Base-by-base conservation (phyloP, 64 coral and sea anemone genomes). In the Exaiptasia diaphana region DNA sequence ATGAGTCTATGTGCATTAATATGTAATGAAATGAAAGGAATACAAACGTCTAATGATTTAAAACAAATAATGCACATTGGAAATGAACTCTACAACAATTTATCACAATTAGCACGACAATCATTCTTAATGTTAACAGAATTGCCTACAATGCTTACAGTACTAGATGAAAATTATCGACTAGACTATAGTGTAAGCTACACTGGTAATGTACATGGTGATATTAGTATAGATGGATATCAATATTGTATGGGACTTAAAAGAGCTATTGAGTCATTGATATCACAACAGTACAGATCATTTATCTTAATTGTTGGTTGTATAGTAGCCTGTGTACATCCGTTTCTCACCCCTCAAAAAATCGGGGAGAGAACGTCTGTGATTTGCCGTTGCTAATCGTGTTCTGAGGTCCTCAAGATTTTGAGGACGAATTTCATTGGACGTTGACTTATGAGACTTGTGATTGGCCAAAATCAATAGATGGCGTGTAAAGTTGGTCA, bases 1-100 rank as follows among this genome's bases (percentile, higher is more conserved):
- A 90, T 84, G 68, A 83, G 69, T 41, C 73, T 88, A 39, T 88
- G 64, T 73, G 76, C 76, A 57, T 61, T 88, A 34, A 71, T 88
- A 45, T 90, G 59, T n/a, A 58, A 77, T 21, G 44, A 67, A 0
- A 58, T 70, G 27, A 77, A 58, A 79, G 57, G 29, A 68, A 87
- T 87, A 67, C 15, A 29, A 25, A 50, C 0, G 46, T 3, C 25
- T 41, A 17, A 77, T 43, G 85, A 87, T 34, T 42, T 87, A 26
- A 43, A 31, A 56, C 28, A 91, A 78, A 91, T 71, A 44, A 84
- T 91, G 80, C 30, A 85, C 15, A 91, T 85, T 64, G 81, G 64
- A 28, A 68, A 91, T 85, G 17, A 85, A 42, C 35, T 83, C 14
- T 90, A 90, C 33, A 38, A 28, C 22, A 76, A 6, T 54, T 83